Conservation (phyloP, 2,113 vertebrate species). For the Micronycteris hirsuta region DNA sequence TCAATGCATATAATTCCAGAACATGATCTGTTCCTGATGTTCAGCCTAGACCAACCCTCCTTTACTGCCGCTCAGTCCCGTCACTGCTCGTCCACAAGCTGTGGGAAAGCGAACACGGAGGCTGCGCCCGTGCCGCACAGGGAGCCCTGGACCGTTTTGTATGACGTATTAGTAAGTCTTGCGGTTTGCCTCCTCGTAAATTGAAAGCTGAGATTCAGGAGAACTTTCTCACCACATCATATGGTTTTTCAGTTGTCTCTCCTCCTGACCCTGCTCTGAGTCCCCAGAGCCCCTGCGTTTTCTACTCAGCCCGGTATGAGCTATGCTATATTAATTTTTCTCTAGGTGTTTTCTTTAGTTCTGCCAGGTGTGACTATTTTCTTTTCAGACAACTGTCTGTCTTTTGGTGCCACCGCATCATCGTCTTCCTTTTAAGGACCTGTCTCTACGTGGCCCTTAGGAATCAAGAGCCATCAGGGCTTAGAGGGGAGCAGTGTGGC, state of each 20-base stretch:
- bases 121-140: background rate
- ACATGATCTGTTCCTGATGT: background rate
- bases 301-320: background rate
- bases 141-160: background rate
- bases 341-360: background rate
- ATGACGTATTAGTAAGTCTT: background rate
- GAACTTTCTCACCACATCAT: background rate
- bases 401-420: background rate
- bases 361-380: background rate
- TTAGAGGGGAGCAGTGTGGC: background rate
- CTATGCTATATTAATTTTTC: background rate
- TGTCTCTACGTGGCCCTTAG: background rate
- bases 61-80: background rate
- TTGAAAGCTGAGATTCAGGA: slow-evolving; percentile 1
- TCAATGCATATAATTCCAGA: background rate
- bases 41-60: background rate
- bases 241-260: background rate
- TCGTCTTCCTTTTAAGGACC: background rate
- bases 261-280: background rate
- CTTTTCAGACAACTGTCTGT: background rate
- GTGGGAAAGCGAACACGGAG: background rate
- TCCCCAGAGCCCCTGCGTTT: background rate
- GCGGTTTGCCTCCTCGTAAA: slow-evolving; percentile 27
- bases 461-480: background rate
- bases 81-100: background rate